Percentiles rank a stretch among this genome's conserved stretches.
These are phyloP conservation scores for Oophaga pumilio DNA, from an alignment of 2,113 vertebrate species.

Conservation along the genomic window DNA sequence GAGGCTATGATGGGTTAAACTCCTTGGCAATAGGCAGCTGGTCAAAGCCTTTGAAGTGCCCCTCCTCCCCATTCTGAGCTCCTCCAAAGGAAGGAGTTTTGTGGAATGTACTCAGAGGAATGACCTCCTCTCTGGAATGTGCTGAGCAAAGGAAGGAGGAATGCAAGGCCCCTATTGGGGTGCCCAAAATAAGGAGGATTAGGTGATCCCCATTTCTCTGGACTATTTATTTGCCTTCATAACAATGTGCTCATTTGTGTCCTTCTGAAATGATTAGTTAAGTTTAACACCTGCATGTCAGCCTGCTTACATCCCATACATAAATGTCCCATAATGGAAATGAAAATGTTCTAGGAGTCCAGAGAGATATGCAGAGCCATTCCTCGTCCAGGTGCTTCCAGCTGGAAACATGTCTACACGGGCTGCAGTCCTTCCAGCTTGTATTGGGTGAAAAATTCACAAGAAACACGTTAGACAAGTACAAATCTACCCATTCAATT, in stretches of 20 bases:
- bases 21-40: slow-evolving; percentile 34
- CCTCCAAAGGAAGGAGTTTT: slow-evolving; percentile 45
- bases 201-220: slow-evolving; percentile 29
- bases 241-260: background rate
- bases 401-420: background rate
- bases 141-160: slow-evolving; percentile 33
- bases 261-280: background rate
- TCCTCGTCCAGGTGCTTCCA: background rate
- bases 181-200: slow-evolving; percentile 43
- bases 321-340: background rate
- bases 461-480: background rate
- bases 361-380: background rate
- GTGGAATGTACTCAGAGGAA: slow-evolving; percentile 44
- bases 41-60: slow-evolving; percentile 47
- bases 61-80: slow-evolving; percentile 37
- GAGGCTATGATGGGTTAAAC: slow-evolving; percentile 22
- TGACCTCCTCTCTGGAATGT: slow-evolving; percentile 39
- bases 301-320: background rate
- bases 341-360: background rate
- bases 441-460: background rate
- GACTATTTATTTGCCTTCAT: background rate
- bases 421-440: background rate
- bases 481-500: background rate
- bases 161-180: slow-evolving; percentile 51
- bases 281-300: background rate